phyloP scores from a whole-genome alignment of 2,113 vertebrate genomes.

The Galbula dea region DNA sequence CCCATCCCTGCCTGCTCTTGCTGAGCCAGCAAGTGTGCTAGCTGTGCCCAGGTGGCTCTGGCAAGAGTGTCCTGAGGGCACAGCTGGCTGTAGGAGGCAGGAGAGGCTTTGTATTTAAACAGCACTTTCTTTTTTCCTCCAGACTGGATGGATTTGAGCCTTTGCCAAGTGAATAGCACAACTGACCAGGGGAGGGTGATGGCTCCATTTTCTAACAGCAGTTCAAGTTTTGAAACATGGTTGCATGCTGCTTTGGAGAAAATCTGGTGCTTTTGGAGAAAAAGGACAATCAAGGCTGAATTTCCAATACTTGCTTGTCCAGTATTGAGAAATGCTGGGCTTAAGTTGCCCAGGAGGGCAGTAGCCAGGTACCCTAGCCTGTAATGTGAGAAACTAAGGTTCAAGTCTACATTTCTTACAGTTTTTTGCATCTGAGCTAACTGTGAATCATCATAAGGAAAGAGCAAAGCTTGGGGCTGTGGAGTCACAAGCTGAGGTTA shows the following conservation, averaged over 20 bases:
- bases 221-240: background rate
- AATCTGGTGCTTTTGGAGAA: background rate
- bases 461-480: slow-evolving; percentile 12
- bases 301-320: background rate
- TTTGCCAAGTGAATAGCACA: slow-evolving; percentile 2
- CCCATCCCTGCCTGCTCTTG: background rate
- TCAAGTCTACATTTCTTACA: background rate
- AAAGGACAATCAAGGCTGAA: background rate
- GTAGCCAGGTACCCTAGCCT: background rate
- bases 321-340: background rate
- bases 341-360: background rate
- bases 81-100: background rate
- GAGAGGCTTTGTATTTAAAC: background rate
- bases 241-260: background rate
- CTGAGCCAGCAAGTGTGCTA: background rate
- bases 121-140: background rate
- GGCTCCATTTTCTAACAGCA: slow-evolving; percentile 7
- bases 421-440: background rate
- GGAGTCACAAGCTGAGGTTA: slow-evolving; percentile 15
- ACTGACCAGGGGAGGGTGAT: background rate
- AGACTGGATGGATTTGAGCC: background rate
- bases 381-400: background rate
- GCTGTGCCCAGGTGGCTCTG: background rate
- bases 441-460: slow-evolving; percentile 17
- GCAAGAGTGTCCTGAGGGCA: background rate